Evolutionary conservation across 2,888 invertebrate genomes (phyloP), one percentile per base, ranked within the genome.

Genomic region (Drosophila emarginata): DNA sequence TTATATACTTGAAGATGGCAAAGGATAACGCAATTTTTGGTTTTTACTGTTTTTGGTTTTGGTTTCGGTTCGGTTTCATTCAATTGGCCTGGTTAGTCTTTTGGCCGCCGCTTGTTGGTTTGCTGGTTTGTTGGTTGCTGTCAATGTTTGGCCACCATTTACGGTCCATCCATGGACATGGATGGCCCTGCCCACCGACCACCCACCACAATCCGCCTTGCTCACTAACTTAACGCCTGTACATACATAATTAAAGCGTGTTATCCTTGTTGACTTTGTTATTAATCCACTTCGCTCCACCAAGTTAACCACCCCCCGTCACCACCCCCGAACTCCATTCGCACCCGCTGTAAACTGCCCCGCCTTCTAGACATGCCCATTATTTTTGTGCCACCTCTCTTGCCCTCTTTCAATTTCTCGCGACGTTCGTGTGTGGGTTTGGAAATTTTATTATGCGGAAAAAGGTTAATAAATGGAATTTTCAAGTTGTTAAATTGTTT

Each of bases 401-500:
- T 62, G 45, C 23, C 62, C 50, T 11, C 32, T 5, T 54, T 26
- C 11, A 45, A 60, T 53, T 52, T 40, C 14, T 52, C 9, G 28
- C 61, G 40, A 21, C 12, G 50, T 39, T 50, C 62, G 37, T 56
- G 53, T 36, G 69, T 61, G 37, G 64, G 66, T 63, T 52, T 61
- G 61, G 45, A 72, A 77, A 81, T 81, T 80, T 80, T 80, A 81
- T 81, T 81, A 81, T 77, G 77, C 81, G 81, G 81, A 76, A 80
- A 80, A 82, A 79, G 80, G 80, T 78, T 81, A 75, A 82, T 76
- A 81, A 81, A 82, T 81, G 82, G 82, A 78, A 81, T 79, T 81
- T 81, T 81, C 78, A 76, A 81, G 80, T 79, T 82, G 82, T 81
- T 78, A 82, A 81, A 81, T 78, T 81, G 83, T 81, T 82, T 81